These are phyloP conservation scores for Mesocricetus auratus DNA, from an alignment of 2,113 vertebrate species.

Conservation along the genomic window DNA sequence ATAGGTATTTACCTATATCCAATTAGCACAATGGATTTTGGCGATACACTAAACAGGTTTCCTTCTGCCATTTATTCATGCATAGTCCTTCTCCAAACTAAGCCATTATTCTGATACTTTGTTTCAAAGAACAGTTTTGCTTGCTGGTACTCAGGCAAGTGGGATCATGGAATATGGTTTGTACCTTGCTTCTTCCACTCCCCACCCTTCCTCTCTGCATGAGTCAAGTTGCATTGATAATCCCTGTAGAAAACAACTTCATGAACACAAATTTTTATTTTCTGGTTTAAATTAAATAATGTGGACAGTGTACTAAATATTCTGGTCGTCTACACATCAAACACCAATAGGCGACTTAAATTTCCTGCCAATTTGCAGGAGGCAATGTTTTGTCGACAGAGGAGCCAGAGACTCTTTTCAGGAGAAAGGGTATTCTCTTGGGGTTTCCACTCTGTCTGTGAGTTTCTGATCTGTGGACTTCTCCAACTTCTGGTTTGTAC, in stretches of 20 bases:
- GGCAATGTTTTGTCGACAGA: background rate
- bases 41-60: background rate
- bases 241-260: background rate
- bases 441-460: background rate
- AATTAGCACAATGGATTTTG: background rate
- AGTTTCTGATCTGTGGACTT: background rate
- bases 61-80: background rate
- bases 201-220: too few relatives aligned
- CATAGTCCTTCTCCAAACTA: rapidly evolving
- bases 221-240: background rate
- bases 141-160: background rate
- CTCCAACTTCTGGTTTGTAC: background rate
- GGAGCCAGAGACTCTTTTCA: background rate
- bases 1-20: background rate
- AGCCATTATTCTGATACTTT: background rate
- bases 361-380: background rate
- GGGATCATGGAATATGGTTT: background rate
- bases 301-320: background rate
- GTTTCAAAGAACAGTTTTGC: background rate
- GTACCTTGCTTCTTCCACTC: background rate
- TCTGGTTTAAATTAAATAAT: background rate
- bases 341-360: background rate
- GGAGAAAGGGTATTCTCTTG: background rate
- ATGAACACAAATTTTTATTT: background rate
- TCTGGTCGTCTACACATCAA: background rate